phyloP scores from a whole-genome alignment of 2,888 invertebrate species.

The Dascillus cervinus region DNA sequence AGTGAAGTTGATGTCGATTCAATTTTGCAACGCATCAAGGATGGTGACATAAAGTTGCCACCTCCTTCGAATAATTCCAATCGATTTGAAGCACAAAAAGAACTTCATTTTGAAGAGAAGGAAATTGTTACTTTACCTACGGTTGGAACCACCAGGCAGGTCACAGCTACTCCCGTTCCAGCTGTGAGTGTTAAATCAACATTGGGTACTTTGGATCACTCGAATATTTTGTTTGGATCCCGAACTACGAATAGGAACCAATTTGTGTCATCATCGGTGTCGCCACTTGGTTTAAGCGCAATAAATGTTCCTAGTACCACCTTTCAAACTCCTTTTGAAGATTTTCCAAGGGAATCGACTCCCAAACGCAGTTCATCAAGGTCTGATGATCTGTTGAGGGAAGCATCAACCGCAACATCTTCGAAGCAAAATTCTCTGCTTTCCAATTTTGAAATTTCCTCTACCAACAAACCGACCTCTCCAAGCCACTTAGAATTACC shows the following conservation, averaged over 20 bases:
- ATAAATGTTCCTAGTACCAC: slow-evolving; percentile 5
- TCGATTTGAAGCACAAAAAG: slow-evolving; percentile 3
- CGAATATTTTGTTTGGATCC: too few species aligned
- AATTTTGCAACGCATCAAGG: slow-evolving; percentile 71
- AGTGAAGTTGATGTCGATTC: slow-evolving; percentile 71
- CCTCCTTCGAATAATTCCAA: slow-evolving; percentile 42
- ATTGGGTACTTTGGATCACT: too few species aligned
- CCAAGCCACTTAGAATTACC: neutral
- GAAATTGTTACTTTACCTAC: neutral
- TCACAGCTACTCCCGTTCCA: slow-evolving; percentile 19
- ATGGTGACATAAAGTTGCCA: slow-evolving; percentile 74
- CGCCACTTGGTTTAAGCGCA: neutral
- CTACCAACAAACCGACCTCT: slow-evolving; percentile 7
- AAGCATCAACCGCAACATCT: slow-evolving; percentile 29
- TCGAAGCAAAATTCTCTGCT: slow-evolving; percentile 31
- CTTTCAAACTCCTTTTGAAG: neutral
- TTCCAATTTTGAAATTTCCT: slow-evolving; percentile 17
- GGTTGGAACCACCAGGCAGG: neutral
- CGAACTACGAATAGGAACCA: too few species aligned
- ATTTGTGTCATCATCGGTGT: slow-evolving; percentile 20
- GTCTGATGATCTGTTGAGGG: slow-evolving; percentile 29
- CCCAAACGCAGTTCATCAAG: slow-evolving; percentile 2
- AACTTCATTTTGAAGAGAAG: neutral
- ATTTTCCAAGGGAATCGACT: slow-evolving; percentile 2
- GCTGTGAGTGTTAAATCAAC: slow-evolving; percentile 31